Evolutionary conservation across 2,888 invertebrate genomes (phyloP).

Genomic region (Epirrita christyi): DNA sequence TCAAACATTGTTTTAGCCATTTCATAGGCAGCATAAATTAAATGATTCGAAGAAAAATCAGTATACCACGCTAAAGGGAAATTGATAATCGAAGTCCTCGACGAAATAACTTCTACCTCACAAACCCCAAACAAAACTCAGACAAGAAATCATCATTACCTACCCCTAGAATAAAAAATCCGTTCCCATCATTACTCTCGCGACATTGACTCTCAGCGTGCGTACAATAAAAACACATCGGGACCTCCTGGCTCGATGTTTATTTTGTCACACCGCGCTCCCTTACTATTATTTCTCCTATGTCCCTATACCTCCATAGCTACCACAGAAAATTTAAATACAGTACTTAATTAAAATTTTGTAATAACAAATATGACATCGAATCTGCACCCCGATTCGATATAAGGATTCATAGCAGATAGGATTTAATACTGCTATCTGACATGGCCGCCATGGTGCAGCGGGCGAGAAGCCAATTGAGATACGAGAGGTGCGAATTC

Average conservation of each 20-base stretch:
- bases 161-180: constrained; percentile 53
- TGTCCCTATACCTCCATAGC: neutral
- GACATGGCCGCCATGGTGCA: no score
- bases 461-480: no score
- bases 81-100: constrained; percentile 16
- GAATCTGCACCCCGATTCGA: no score
- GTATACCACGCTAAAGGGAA: neutral
- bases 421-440: no score
- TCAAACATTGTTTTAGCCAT: no score
- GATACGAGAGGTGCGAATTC: no score
- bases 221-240: constrained; percentile 71
- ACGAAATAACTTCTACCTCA: constrained; percentile 27
- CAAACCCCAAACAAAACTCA: constrained; percentile 32
- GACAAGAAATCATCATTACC: constrained; percentile 59
- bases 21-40: no score
- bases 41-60: neutral
- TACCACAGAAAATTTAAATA: constrained; percentile 35
- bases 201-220: constrained; percentile 75
- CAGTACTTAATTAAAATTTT: constrained; percentile 5
- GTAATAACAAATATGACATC: no score
- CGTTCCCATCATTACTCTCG: constrained; percentile 71
- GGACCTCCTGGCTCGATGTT: constrained; percentile 72
- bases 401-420: no score
- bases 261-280: constrained; percentile 63
- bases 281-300: constrained; percentile 34